Evolutionary conservation across 2,888 invertebrate species (phyloP), one percentile per base, ranked within the genome.

Genomic region (Sminthurides aquaticus): DNA sequence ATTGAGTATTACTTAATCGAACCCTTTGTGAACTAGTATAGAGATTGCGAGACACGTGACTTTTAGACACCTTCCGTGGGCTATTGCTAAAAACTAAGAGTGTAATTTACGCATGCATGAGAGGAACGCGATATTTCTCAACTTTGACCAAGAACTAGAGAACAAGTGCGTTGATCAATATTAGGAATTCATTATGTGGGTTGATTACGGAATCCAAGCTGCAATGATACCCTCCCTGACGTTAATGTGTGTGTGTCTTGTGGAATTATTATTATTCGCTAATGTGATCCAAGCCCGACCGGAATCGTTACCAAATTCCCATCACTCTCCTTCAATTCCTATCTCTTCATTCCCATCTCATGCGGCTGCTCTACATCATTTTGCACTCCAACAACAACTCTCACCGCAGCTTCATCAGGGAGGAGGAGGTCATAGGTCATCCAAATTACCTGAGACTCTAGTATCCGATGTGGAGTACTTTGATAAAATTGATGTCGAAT

Each of bases 401-500:
- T n/a, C n/a, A n/a, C 57, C 26, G 27, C 34, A 58, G 34, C 28
- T 20, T 5, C 26, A 48, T 48, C 26, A 25, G n/a, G 28, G 34
- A 34, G 26, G 8, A 28, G 43, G 24, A 1, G 3, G 49, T 52
- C 63, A 55, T 3, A 34, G 28, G 11, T 29, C 24, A 26, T 49
- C 54, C 11, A 65, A 62, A 62, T 52, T 67, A 57, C 67, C 67
- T 3, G 64, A 63, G 18, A 34, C 22, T 22, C 49, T 68, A 25
- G 29, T 61, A n/a, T 58, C 59, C 3, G 66, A 68, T 55, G 62
- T 68, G 8, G 49, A 60, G 27, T 68, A 68, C 62, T 67, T 70
- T 52, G 68, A 67, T 49, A 70, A 66, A 48, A 22, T 70, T 1
- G 65, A 70, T 64, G 63, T 70, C 5, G 67, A 66, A 5, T 52